Evolutionary conservation across 1,140 invertebrate genomes (phyloP).

Genomic region (Diploscapter pachys): DNA sequence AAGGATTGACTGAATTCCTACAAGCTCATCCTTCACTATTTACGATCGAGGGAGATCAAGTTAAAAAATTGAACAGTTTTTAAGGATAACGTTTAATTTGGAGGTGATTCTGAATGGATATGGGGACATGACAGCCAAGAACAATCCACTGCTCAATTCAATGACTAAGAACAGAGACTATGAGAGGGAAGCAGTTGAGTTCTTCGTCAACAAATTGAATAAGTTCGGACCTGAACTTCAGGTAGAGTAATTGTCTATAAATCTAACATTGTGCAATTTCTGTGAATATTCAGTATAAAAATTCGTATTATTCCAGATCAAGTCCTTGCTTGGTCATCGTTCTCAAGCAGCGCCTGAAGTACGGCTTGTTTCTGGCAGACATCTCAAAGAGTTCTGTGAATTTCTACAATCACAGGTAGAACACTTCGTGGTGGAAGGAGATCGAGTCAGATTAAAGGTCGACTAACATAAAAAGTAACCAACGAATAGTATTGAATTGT

Average conservation of each 20-base stretch:
- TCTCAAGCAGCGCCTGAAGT: slow-evolving; percentile 91
- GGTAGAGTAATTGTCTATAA: slow-evolving; percentile 57
- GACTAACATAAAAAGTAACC: background rate
- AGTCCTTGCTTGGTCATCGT: slow-evolving; percentile 83
- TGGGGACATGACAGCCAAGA: slow-evolving; percentile 57
- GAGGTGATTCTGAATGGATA: slow-evolving; percentile 73
- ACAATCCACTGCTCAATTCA: slow-evolving; percentile 59
- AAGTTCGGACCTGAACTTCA: slow-evolving; percentile 82
- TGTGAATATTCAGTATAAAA: background rate
- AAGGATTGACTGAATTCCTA: slow-evolving; percentile 72
- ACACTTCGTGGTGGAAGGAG: slow-evolving; percentile 80
- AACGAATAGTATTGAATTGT: background rate
- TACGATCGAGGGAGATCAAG: slow-evolving; percentile 83
- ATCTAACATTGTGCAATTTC: slow-evolving; percentile 13
- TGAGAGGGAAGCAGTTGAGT: slow-evolving; percentile 85
- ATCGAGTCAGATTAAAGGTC: slow-evolving; percentile 70
- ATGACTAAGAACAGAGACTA: slow-evolving; percentile 74
- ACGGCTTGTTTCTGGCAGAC: slow-evolving; percentile 84
- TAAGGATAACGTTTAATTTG: slow-evolving; percentile 1
- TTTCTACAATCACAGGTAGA: slow-evolving; percentile 81
- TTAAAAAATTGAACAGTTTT: slow-evolving; percentile 56
- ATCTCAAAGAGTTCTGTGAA: slow-evolving; percentile 86
- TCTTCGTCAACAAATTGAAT: slow-evolving; percentile 83
- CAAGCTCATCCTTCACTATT: slow-evolving; percentile 84
- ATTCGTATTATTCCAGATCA: slow-evolving; percentile 67